Percentiles rank a stretch among this genome's conserved stretches.
Conservation (phyloP, 2,797 vertebrate genomes). For the Furcifer pardalis region DNA sequence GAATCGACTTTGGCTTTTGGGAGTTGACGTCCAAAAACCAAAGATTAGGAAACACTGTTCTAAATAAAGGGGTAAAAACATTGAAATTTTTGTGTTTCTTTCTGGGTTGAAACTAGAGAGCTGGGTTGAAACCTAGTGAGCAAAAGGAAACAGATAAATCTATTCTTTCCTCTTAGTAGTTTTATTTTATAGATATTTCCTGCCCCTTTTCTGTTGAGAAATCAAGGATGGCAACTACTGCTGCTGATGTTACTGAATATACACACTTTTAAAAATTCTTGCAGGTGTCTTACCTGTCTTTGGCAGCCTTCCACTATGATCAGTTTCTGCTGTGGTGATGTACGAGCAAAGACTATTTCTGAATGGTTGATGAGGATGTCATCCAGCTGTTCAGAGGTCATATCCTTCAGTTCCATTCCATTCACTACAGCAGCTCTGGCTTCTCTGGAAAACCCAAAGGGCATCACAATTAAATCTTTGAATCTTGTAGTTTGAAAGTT, state of each 20-base stretch:
- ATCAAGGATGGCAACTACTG: rapidly evolving
- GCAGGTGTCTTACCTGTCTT: conserved; percentile 73
- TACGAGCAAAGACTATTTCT: conserved; percentile 83
- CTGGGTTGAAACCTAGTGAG: conserved; percentile 30
- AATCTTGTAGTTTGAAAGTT: background rate
- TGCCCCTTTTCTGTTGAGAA: background rate
- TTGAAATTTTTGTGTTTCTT: background rate
- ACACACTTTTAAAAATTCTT: rapidly evolving
- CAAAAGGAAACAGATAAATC: conserved; percentile 5
- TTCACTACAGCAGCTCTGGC: conserved; percentile 80
- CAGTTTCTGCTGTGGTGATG: conserved; percentile 81
- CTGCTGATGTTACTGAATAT: rapidly evolving
- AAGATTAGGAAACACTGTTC: too few relatives aligned
- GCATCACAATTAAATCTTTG: background rate
- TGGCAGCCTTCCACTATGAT: conserved; percentile 83
- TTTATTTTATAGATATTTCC: too few relatives aligned
- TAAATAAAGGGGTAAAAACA: conserved; percentile 1
- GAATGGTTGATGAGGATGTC: conserved; percentile 73
- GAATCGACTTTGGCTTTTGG: too few relatives aligned
- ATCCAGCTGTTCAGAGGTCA: conserved; percentile 76
- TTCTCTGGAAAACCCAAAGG: conserved; percentile 63
- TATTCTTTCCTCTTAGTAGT: background rate
- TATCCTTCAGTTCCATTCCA: conserved; percentile 80
- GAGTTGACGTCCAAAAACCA: too few relatives aligned
- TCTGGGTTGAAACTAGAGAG: background rate